Percentiles rank a stretch among this genome's conserved stretches.
These are phyloP conservation scores for Dendroctonus ponderosae DNA, from an alignment of 1,140 invertebrate species.

Conservation along the genomic window DNA sequence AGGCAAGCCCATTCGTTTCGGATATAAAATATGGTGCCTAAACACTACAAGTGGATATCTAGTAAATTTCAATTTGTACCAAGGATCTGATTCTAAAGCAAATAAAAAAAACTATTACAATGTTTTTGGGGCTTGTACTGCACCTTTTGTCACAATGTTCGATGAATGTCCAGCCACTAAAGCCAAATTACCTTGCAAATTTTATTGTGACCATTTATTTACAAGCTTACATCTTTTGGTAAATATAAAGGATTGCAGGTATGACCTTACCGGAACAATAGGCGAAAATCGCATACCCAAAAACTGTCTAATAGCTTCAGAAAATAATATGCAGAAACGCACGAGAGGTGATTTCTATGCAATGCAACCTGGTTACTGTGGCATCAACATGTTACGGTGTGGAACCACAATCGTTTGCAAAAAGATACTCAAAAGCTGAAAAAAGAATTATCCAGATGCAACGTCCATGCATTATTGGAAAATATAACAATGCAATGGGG, in stretches of 20 bases:
- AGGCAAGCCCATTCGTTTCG: too few species aligned
- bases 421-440: slow-evolving; percentile 39
- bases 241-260: slow-evolving; percentile 18
- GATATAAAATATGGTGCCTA: too few species aligned
- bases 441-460: slow-evolving; percentile 41
- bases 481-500: slow-evolving; percentile 47
- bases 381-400: slow-evolving; percentile 41
- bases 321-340: slow-evolving; percentile 5
- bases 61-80: too few species aligned
- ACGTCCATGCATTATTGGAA: slow-evolving; percentile 34
- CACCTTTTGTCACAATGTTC: slow-evolving; percentile 19
- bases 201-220: slow-evolving; percentile 28
- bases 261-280: slow-evolving; percentile 14
- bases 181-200: slow-evolving; percentile 14
- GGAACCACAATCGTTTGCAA: slow-evolving; percentile 39
- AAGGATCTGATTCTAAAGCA: slow-evolving; percentile 16
- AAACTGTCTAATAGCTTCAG: slow-evolving; percentile 10
- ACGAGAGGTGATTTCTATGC: too few species aligned
- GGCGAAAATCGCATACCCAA: slow-evolving; percentile 31
- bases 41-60: too few species aligned
- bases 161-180: slow-evolving; percentile 20
- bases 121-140: slow-evolving; percentile 20
- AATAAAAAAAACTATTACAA: slow-evolving; percentile 12
- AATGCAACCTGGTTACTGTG: slow-evolving; percentile 42
- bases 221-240: slow-evolving; percentile 20